Base-by-base conservation (phyloP, 2,888 invertebrate species). In the Coremacera marginata region DNA sequence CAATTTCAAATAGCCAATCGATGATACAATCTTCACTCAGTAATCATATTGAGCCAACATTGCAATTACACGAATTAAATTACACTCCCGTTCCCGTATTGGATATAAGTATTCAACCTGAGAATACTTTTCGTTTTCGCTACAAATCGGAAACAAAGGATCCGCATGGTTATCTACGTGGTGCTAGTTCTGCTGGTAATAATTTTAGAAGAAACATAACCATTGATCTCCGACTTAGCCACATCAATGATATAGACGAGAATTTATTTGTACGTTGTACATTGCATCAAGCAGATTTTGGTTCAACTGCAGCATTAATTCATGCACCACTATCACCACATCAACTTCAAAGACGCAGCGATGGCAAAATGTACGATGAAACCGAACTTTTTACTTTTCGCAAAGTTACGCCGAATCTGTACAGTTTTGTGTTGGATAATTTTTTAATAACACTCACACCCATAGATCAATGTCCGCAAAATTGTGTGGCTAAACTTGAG, bases 301-400 rank as follows among this genome's bases (percentile, higher is more conserved):
- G 9, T 49, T 16, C 44, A 11, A 11, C 27, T 16, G 3, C 37
- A 9, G 22, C 16, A 16, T 11, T 44, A 7, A 44, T 44, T 44
- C 44, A 44, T 44, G 11, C 44, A 44, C 11, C 44, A 44, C 25
- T 67, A 34, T 67, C 68, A 19, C 68, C 68, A 25, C 68, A 68
- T 68, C 51, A 51, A 51, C 27, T 68, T 5, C n/a, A 19, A 25
- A 51, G 51, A 4, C 68, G 68, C 25, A 44, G 19, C 14, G 51
- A 51, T 22, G n/a, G 51, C 25, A 16, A 49, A 14, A 7, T 27
- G 16, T 49, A 25, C 7, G 51, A 51, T 68, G 49, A 68, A 68
- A 51, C 25, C 19, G 27, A 49, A 14, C 51, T 49, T 22, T 51
- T 22, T 25, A 27, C 27, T 16, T 68, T 37, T 1, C 25, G 16